Conservation (phyloP, 64 coral and sea anemone species). For the Pocillopora verrucosa region DNA sequence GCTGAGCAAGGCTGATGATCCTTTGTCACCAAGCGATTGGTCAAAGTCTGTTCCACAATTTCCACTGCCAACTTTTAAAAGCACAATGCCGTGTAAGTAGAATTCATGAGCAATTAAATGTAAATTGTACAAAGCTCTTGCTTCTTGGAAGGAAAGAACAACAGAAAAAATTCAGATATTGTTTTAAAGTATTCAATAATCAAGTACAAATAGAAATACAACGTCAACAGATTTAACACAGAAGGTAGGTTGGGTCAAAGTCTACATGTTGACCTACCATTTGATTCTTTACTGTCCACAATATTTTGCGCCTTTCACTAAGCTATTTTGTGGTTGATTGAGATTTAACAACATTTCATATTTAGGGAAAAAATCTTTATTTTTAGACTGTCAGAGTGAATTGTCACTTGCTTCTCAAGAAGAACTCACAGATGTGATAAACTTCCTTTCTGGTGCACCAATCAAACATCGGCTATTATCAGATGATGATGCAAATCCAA, state of each 20-base stretch:
- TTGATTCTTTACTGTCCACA: too few relatives aligned
- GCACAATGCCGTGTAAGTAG: conserved; percentile 45
- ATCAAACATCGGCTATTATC: conserved; percentile 40
- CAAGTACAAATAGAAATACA: too few relatives aligned
- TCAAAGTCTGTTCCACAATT: conserved; percentile 60
- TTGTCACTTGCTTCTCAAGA: conserved; percentile 94
- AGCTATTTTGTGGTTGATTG: too few relatives aligned
- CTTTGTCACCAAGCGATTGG: conserved; percentile 42
- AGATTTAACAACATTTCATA: neutral
- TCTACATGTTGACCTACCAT: too few relatives aligned
- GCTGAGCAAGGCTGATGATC: conserved; percentile 13
- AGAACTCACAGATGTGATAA: conserved; percentile 94
- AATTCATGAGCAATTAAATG: neutral
- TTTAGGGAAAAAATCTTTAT: neutral
- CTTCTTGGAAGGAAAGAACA: too few relatives aligned
- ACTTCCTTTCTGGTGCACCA: conserved; percentile 89
- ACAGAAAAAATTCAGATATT: too few relatives aligned
- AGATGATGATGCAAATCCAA: conserved; percentile 65
- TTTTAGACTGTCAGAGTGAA: conserved; percentile 83
- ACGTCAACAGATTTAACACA: too few relatives aligned
- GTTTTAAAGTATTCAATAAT: too few relatives aligned
- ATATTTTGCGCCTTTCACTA: too few relatives aligned
- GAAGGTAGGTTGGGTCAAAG: too few relatives aligned
- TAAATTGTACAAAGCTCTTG: too few relatives aligned
- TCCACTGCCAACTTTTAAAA: conserved; percentile 63